A percentile compares a stretch with the other conserved stretches of the same genome.
Conservation (phyloP, 2,797 vertebrate genomes). For the Parambassis ranga region DNA sequence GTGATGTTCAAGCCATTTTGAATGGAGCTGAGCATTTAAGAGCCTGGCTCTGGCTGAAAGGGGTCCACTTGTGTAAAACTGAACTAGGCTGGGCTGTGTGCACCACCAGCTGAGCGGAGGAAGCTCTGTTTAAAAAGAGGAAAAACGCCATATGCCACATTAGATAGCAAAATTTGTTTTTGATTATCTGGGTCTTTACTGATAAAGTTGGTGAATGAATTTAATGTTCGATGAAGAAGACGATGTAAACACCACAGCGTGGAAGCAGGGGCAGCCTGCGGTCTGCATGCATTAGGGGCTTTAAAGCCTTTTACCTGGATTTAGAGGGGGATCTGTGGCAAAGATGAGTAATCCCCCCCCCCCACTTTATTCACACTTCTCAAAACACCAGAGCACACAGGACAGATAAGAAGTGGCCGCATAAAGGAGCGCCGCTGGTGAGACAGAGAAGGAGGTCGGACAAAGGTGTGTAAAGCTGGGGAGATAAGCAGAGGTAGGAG, state of each 20-base stretch:
- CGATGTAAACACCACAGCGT: constrained; percentile 13
- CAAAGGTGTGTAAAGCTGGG: constrained; percentile 27
- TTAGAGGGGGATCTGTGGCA: constrained; percentile 38
- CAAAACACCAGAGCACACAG: constrained; percentile 39
- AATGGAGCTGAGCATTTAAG: constrained; percentile 7
- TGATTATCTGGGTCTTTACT: not conserved
- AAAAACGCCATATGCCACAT: constrained; percentile 23
- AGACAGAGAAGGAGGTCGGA: constrained; percentile 33
- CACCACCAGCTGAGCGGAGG: constrained; percentile 66
- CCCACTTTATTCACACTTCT: constrained; percentile 12
- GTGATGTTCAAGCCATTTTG: constrained; percentile 24
- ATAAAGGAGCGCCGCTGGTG: constrained; percentile 35
- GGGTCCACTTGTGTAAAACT: not conserved
- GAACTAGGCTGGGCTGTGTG: constrained; percentile 33
- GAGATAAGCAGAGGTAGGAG: constrained; percentile 34
- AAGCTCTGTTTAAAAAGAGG: constrained; percentile 22
- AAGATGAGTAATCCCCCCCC: constrained; percentile 32
- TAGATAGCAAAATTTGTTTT: constrained; percentile 24
- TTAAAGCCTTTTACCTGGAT: constrained; percentile 42
- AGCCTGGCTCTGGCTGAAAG: constrained; percentile 27
- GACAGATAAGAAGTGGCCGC: constrained; percentile 43
- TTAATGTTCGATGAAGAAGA: constrained; percentile 5
- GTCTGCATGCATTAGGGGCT: constrained; percentile 28
- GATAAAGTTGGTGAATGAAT: constrained; percentile 21
- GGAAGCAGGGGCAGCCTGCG: constrained; percentile 50